Percentiles rank a stretch among this genome's conserved stretches.
phyloP scores from a whole-genome alignment of 1,140 invertebrate genomes.

The Sitophilus oryzae region DNA sequence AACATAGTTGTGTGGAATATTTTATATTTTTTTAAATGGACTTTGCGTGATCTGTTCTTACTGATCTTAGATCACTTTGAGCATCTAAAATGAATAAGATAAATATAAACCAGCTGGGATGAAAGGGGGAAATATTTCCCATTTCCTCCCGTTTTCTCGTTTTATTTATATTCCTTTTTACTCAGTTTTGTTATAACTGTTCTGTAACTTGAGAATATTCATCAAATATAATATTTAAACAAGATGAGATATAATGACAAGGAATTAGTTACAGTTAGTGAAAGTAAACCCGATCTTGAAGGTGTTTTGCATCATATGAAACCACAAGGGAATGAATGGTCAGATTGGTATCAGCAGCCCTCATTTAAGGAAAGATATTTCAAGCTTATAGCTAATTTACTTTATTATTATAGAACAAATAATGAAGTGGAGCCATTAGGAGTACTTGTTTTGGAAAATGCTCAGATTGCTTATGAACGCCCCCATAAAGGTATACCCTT shows the following conservation, averaged over 20 bases:
- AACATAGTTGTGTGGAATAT: too few species aligned
- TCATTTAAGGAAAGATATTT: conserved; percentile 42
- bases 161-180: too few species aligned
- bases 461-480: conserved; percentile 39
- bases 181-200: too few species aligned
- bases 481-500: conserved; percentile 39
- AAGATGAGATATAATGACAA: conserved; percentile 42
- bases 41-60: too few species aligned
- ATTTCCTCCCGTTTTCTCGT: too few species aligned
- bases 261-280: conserved; percentile 36
- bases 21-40: too few species aligned
- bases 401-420: conserved; percentile 40
- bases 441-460: conserved; percentile 41
- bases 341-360: conserved; percentile 42
- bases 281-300: conserved; percentile 34
- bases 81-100: too few species aligned
- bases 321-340: conserved; percentile 40
- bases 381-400: conserved; percentile 39
- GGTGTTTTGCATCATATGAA: conserved; percentile 41
- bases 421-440: conserved; percentile 40
- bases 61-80: too few species aligned
- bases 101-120: too few species aligned
- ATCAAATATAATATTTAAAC: conserved; percentile 9
- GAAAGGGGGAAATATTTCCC: too few species aligned
- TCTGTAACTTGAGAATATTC: too few species aligned